phyloP scores from a whole-genome alignment of 2,888 invertebrate genomes.

The Blastobasis lacticolella region DNA sequence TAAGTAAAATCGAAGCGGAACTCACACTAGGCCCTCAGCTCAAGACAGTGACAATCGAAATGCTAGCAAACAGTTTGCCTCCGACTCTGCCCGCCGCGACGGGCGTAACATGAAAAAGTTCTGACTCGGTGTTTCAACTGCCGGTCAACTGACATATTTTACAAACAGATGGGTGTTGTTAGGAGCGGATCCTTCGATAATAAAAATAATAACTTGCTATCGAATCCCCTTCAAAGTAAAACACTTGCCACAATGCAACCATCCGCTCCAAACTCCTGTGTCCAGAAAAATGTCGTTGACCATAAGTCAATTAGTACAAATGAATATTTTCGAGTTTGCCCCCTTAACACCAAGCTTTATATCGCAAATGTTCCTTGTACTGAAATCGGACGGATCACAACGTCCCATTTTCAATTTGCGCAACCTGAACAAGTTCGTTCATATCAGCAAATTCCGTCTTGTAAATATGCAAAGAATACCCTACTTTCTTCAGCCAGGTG shows the following conservation, averaged over 20 bases:
- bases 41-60: background rate
- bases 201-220: background rate
- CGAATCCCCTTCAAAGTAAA: background rate
- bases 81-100: background rate
- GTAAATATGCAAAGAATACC: constrained; percentile 2
- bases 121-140: background rate
- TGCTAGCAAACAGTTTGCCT: background rate
- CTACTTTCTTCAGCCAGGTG: background rate
- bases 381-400: constrained; percentile 1
- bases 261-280: background rate
- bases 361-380: constrained; percentile 2
- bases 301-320: background rate
- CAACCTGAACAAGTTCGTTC: background rate
- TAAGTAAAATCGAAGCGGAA: too few species aligned
- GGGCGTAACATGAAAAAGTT: background rate
- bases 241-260: background rate
- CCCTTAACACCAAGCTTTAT: background rate
- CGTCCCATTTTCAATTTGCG: constrained; percentile 5
- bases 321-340: background rate
- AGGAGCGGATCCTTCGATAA: background rate
- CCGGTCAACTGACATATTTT: background rate
- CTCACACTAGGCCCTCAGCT: too few species aligned
- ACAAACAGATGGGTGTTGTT: background rate
- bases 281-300: background rate
- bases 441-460: constrained; percentile 4